Base-by-base conservation (phyloP, 2,797 vertebrate genomes). In the Spea hammondii region DNA sequence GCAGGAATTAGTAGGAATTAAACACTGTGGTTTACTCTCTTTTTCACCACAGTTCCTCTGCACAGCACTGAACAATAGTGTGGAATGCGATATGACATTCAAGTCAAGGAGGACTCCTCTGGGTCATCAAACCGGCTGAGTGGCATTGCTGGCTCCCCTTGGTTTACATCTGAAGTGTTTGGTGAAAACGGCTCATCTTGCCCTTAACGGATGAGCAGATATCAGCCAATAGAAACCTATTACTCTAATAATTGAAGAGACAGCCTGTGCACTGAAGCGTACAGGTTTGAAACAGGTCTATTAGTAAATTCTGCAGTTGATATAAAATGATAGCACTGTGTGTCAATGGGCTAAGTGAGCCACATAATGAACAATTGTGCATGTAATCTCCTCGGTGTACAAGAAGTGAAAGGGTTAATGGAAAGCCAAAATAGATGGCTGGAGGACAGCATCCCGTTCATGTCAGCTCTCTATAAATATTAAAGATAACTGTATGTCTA, bases 281-380 rank as follows among this genome's bases (percentile, higher is more conserved):
- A 60, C 57, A n/a, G 65, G 50, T 60, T 55, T 76, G 65, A 72
- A 78, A 77, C 66, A 77, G 70, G 70, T 65, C 70, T 45, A 12
- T 5, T 9, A 79, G 74, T 79, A 73, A 74, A 78, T 59, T 71
- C 70, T 8, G 48, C 0, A 2, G 9, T 44, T 0, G 0, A 66
- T 68, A 75, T 4, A 65, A 78, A 67, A 2, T 4, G 53, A 77
- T 50, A 77, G 44, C 51, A 48, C 4, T 10, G 62, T 10, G 6
- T 49, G 73, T 72, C 45, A 79, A 78, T 59, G 79, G 83, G 77
- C 57, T 72, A 51, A 0, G 1, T 60, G 82, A 70, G 72, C 11
- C 65, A 59, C 8, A 45, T 66, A 65, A 76, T 72, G 9, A 1
- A 4, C 85, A 0, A 50, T 57, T 51, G 64, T 65, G 46, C 47